Evolutionary conservation across 2,888 invertebrate genomes (phyloP), one percentile per base, ranked within the genome.

Genomic region (Allophyes oxyacanthae): DNA sequence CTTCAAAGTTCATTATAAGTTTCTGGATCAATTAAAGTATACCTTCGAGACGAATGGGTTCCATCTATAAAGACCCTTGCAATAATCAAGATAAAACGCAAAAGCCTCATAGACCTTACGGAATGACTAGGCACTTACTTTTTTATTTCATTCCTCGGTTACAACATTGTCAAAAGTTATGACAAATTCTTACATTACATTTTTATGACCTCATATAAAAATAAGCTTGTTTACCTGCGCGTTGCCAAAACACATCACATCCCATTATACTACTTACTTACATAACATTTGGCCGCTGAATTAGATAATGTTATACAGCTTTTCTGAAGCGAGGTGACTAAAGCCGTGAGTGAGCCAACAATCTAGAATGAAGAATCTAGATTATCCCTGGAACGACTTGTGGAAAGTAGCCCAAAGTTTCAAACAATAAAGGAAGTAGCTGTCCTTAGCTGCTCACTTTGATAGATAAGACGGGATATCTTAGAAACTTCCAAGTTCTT

Each of bases 161-260:
- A 52, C 26, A 36, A 52, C 42, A 32, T 41, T 60, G 45, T 37
- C 41, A 46, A 46, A 46, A 48, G 38, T 34, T 48, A 43, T 40
- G 46, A 54, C 14, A 46, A 54, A 38, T 40, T 62, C 34, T 54
- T 48, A 11, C 62, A n/a, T 48, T 51, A 6, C 9, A 43, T 45
- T 55, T 64, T 69, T 46, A 69, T 28, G 48, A 36, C 20, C 25
- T 55, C 32, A 11, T 46, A 64, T 57, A 69, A 69, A 58, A 69
- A 49, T 58, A 53, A 64, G 49, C 38, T 62, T 70, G 61, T 70
- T 70, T 64, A 55, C 45, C 45, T 52, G 15, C 8, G 2, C 50
- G 43, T 14, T 65, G 70, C 70, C 70, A 69, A 53, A 64, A 48
- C 33, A 50, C 41, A 38, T 33, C 14, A 53, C 51, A 34, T 57